Percentiles rank a stretch among this genome's conserved stretches.
phyloP scores from a whole-genome alignment of 92 coral and sea anemone genomes.

The Bergia sp. region DNA sequence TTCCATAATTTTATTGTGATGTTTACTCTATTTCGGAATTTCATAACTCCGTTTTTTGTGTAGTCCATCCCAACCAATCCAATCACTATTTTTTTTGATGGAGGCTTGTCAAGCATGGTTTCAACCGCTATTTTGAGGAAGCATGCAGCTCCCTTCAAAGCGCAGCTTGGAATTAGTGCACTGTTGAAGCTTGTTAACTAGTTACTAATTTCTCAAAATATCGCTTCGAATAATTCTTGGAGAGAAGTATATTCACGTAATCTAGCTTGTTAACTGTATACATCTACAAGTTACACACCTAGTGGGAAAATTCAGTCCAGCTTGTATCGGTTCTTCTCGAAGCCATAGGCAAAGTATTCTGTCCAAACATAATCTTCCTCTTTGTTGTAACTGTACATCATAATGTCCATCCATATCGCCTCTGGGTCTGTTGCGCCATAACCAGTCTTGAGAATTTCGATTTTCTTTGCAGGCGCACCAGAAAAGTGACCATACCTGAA shows the following conservation, averaged over 20 bases:
- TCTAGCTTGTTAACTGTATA: neutral
- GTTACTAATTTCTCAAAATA: no score
- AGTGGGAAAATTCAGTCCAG: constrained; percentile 57
- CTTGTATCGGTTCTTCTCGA: constrained; percentile 58
- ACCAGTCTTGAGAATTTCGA: constrained; percentile 39
- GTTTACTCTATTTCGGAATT: no score
- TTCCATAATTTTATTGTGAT: no score
- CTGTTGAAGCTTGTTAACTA: no score
- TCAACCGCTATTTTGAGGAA: no score
- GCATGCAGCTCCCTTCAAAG: no score
- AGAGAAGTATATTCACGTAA: neutral
- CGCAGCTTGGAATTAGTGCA: no score
- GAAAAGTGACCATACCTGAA: constrained; percentile 45
- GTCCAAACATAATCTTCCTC: constrained; percentile 39
- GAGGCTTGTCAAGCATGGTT: no score
- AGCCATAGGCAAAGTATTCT: constrained; percentile 28
- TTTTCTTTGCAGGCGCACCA: constrained; percentile 30
- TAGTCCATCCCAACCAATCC: no score
- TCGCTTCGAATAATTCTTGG: no score
- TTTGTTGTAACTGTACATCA: constrained; percentile 40
- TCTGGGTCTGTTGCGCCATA: constrained; percentile 43
- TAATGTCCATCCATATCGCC: constrained; percentile 40
- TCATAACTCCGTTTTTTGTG: no score
- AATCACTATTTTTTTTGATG: no score
- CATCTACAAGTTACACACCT: constrained; percentile 17